Evolutionary conservation across 2,113 vertebrate species (phyloP).

Genomic region (Dendropsophus ebraccatus): DNA sequence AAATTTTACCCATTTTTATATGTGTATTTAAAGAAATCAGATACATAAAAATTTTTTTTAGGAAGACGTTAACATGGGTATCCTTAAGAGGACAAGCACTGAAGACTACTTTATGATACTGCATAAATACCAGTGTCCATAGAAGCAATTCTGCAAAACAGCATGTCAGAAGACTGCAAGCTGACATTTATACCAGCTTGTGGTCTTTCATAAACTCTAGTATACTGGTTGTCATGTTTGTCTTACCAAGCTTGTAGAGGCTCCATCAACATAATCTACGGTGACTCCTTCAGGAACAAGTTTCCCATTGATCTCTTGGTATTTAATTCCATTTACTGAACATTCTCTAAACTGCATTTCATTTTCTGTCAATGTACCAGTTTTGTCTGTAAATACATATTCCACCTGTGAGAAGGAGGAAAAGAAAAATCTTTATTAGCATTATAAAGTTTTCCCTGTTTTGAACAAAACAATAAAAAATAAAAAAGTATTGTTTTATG

Average conservation of each 20-base stretch:
- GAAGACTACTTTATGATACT: not conserved
- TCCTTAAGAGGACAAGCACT: not conserved
- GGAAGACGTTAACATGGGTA: not conserved
- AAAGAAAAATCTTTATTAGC: not conserved
- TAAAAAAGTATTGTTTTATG: no score
- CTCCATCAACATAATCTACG: conserved; percentile 82
- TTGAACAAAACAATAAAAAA: no score
- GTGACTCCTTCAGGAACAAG: conserved; percentile 89
- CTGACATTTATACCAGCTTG: no score
- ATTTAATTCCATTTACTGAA: conserved; percentile 93
- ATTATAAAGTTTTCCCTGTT: not conserved
- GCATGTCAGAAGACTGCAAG: no score
- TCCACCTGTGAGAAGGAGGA: conserved; percentile 80
- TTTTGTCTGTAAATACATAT: conserved; percentile 98
- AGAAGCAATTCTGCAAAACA: no score
- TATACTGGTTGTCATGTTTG: not conserved
- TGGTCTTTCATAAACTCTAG: not conserved
- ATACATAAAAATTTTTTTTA: not conserved
- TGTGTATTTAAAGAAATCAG: not conserved
- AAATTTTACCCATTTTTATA: not conserved
- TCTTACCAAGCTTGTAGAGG: conserved; percentile 78
- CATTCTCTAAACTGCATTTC: conserved; percentile 98
- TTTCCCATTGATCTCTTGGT: conserved; percentile 91
- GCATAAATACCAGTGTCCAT: no score
- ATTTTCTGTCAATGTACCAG: conserved; percentile 96